Conservation (phyloP, 2,113 vertebrate genomes). For the Acinonyx jubatus region DNA sequence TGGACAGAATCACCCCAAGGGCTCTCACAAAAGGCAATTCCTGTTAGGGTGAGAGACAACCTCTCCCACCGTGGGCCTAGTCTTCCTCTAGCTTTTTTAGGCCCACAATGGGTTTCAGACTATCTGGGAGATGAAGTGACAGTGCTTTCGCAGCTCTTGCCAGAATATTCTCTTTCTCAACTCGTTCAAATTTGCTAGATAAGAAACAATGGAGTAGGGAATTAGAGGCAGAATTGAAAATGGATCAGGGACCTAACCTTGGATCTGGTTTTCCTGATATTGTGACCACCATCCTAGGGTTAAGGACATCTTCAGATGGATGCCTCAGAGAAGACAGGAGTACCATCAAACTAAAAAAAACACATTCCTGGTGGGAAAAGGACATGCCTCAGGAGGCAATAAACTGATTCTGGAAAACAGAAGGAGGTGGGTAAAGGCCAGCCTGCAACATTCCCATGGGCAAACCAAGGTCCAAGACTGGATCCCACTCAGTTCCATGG, state of each 20-base stretch:
- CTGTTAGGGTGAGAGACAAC: background rate
- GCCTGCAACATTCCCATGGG: background rate
- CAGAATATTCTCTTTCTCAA: background rate
- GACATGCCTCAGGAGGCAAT: background rate
- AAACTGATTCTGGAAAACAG: background rate
- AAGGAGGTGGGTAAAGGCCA: background rate
- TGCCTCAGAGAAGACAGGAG: background rate
- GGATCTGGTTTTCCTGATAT: background rate
- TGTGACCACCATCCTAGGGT: background rate
- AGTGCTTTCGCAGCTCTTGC: background rate
- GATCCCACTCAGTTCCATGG: background rate
- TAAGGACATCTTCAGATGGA: background rate
- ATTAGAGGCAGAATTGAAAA: background rate
- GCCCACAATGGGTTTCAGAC: background rate
- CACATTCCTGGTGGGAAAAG: background rate
- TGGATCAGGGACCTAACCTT: background rate
- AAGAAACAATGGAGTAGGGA: background rate
- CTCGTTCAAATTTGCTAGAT: background rate
- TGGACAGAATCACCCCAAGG: background rate
- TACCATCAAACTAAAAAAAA: background rate
- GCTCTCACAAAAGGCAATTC: background rate
- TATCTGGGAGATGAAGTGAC: background rate
- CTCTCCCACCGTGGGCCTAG: too few species aligned
- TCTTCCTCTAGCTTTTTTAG: background rate
- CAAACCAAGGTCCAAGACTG: background rate